A percentile compares a stretch with the other conserved stretches of the same genome.
phyloP scores from a whole-genome alignment of 2,113 vertebrate species.

The Cariama cristata region DNA sequence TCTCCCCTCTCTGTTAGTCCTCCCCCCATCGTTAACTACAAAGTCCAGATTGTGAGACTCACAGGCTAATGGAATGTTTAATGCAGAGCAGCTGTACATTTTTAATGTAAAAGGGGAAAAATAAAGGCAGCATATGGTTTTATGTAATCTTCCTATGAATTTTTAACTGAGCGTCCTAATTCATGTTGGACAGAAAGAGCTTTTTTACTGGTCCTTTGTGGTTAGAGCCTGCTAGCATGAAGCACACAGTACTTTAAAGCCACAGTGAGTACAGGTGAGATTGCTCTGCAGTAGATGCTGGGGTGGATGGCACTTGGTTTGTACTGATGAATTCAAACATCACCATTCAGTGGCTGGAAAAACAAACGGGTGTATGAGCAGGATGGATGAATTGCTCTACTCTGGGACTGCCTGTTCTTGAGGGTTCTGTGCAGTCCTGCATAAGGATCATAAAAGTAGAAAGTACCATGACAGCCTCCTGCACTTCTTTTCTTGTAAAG shows the following conservation, averaged over 20 bases:
- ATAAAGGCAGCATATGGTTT: constrained; percentile 77
- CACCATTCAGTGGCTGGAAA: not conserved
- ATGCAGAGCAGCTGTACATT: constrained; percentile 68
- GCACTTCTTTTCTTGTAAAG: not conserved
- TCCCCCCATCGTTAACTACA: not conserved
- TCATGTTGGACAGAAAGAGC: constrained; percentile 58
- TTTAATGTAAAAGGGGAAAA: constrained; percentile 70
- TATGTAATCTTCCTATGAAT: constrained; percentile 73
- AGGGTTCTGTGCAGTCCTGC: not conserved
- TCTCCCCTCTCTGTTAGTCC: not conserved
- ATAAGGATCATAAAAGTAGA: not conserved
- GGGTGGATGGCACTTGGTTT: not conserved
- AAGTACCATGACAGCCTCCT: not conserved
- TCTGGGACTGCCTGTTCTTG: not conserved
- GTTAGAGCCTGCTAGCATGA: not conserved
- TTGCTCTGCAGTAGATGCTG: not conserved
- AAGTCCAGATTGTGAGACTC: constrained; percentile 37
- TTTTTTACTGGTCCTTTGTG: constrained; percentile 57
- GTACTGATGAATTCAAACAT: not conserved
- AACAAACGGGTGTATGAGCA: not conserved
- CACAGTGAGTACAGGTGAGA: not conserved
- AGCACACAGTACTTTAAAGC: constrained; percentile 11
- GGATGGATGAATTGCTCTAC: not conserved
- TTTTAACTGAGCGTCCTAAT: constrained; percentile 74
- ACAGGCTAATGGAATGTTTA: constrained; percentile 51